phyloP scores from a whole-genome alignment of 64 coral and sea anemone genomes.

The Porites australiensis region DNA sequence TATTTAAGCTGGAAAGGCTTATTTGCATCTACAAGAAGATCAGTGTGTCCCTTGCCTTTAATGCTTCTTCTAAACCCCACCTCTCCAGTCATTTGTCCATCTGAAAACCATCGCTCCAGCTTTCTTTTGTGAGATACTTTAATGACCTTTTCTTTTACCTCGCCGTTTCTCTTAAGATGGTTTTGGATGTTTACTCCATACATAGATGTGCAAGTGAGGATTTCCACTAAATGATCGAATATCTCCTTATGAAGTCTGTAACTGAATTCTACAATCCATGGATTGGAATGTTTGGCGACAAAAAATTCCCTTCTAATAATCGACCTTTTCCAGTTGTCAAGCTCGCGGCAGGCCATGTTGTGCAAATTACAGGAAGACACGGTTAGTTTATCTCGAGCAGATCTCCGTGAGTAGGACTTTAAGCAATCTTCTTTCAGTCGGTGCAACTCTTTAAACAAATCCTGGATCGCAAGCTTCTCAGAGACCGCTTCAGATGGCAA shows the following conservation, averaged over 20 bases:
- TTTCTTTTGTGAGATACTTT: slow-evolving; percentile 9
- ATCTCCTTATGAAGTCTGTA: too few relatives aligned
- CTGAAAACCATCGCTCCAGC: slow-evolving; percentile 12
- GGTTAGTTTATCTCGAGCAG: background rate
- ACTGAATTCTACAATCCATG: background rate
- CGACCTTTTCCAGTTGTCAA: slow-evolving; percentile 7
- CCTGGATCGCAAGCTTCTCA: background rate
- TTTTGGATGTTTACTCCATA: too few relatives aligned
- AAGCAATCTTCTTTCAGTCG: too few relatives aligned
- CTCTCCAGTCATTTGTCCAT: slow-evolving; percentile 9
- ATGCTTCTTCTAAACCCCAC: slow-evolving; percentile 8
- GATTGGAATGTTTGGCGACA: background rate
- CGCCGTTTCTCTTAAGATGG: slow-evolving; percentile 5
- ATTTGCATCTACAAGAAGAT: slow-evolving; percentile 14
- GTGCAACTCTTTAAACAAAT: slow-evolving; percentile 11
- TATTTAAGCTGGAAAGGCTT: slow-evolving; percentile 23
- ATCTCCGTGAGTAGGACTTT: background rate
- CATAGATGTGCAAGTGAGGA: too few relatives aligned
- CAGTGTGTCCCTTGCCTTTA: slow-evolving; percentile 7
- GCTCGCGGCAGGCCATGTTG: slow-evolving; percentile 10
- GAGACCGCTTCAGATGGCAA: slow-evolving; percentile 15
- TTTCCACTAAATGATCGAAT: too few relatives aligned
- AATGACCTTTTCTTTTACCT: slow-evolving; percentile 31
- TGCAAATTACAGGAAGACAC: slow-evolving; percentile 11
- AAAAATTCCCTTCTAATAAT: background rate